These are phyloP conservation scores for Heteromormyrus szaboi DNA, from an alignment of 2,797 vertebrate genomes.

Conservation along the genomic window DNA sequence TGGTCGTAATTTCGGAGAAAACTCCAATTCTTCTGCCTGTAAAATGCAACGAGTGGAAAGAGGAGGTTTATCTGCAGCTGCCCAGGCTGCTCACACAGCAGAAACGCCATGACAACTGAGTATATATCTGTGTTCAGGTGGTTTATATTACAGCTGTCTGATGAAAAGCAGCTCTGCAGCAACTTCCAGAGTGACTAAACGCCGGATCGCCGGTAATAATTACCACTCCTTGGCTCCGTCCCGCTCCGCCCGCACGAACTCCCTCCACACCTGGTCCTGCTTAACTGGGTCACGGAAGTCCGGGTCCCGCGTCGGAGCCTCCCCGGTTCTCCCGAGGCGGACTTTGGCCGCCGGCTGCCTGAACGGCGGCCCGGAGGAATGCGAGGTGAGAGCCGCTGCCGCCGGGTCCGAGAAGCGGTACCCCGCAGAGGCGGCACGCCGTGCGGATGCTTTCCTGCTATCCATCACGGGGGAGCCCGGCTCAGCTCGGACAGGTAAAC, in stretches of 20 bases:
- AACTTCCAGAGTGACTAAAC: not conserved
- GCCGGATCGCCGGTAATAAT: conserved; percentile 18
- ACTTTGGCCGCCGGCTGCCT: conserved; percentile 14
- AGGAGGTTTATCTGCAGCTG: not conserved
- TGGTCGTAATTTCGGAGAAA: conserved; percentile 72
- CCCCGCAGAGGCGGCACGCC: not conserved
- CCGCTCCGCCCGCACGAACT: conserved; percentile 56
- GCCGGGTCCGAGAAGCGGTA: not conserved
- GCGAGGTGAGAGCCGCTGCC: not conserved
- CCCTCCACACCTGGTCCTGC: conserved; percentile 64
- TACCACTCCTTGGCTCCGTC: conserved; percentile 60
- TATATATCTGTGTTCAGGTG: not conserved
- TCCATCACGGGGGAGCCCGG: not conserved
- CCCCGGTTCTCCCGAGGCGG: not conserved
- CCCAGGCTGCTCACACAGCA: not conserved
- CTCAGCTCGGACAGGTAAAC: not conserved
- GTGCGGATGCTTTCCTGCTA: not conserved
- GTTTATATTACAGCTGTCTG: not conserved
- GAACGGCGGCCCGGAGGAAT: conserved; percentile 7
- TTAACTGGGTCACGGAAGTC: conserved; percentile 49
- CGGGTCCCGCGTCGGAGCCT: conserved; percentile 19
- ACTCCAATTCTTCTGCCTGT: conserved; percentile 76
- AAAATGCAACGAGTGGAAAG: conserved; percentile 27
- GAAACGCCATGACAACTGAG: not conserved
- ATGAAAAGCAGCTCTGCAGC: not conserved